These are phyloP conservation scores for Hemiprocne comata DNA, from an alignment of 2,113 vertebrate genomes.

Conservation along the genomic window DNA sequence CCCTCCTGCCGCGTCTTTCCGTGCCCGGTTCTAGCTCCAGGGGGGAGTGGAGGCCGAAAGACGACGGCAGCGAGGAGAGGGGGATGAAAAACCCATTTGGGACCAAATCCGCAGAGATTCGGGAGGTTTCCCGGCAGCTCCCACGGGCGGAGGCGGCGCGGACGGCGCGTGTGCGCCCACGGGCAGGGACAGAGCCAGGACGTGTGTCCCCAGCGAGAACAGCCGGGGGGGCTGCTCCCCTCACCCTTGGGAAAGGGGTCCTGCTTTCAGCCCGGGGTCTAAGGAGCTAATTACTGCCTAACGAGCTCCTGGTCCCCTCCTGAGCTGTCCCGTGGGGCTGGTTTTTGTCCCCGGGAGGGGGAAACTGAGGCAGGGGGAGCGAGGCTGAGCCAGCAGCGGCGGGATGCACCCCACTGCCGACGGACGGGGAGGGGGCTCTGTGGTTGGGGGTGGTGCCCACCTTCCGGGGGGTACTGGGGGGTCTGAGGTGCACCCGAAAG, in stretches of 20 bases:
- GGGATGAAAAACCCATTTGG: background rate
- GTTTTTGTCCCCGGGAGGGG: background rate
- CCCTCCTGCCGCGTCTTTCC: accelerated
- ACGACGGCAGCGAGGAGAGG: no score
- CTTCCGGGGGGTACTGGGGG: background rate
- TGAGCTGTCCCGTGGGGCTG: background rate
- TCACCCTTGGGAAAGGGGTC: background rate
- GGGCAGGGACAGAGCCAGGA: background rate
- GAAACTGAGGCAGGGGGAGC: slow-evolving; percentile 36
- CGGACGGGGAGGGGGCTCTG: background rate
- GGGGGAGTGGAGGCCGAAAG: no score
- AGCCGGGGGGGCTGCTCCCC: background rate
- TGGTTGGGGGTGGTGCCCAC: accelerated
- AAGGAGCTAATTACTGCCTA: background rate
- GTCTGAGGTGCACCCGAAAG: background rate
- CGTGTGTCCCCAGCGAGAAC: background rate
- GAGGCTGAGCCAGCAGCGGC: background rate
- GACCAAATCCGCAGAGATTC: background rate
- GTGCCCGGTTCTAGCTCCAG: background rate
- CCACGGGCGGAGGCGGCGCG: background rate
- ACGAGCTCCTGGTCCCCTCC: background rate
- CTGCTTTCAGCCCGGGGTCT: no score
- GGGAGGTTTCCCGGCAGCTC: background rate
- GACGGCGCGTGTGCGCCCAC: background rate
- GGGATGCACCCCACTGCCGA: no score